Percentiles rank a stretch among this genome's conserved stretches.
Conservation (phyloP, 2,113 vertebrate genomes). For the Otocyon megalotis region DNA sequence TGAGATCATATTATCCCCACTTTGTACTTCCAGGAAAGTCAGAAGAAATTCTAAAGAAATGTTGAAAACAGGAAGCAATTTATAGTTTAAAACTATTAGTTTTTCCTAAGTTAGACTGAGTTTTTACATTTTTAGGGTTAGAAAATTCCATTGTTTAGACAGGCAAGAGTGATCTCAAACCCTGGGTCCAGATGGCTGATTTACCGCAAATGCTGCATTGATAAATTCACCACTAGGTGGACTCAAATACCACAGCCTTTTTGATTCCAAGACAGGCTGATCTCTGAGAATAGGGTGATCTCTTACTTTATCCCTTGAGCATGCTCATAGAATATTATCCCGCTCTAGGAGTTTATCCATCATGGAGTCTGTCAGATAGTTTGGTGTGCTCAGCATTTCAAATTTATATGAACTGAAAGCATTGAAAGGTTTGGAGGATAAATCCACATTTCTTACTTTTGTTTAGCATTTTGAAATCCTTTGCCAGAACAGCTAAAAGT, state of each 20-base stretch:
- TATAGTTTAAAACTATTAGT: slow-evolving; percentile 60
- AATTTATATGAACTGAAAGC: slow-evolving; percentile 83
- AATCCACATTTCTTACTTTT: slow-evolving; percentile 33
- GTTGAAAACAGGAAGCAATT: slow-evolving; percentile 64
- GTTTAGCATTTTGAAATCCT: slow-evolving; percentile 22
- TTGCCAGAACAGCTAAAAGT: background rate
- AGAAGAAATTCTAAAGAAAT: background rate
- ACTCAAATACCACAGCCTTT: slow-evolving; percentile 88
- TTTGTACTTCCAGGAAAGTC: background rate
- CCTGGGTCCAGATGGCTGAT: slow-evolving; percentile 79
- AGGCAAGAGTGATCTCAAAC: slow-evolving; percentile 82
- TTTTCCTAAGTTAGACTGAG: slow-evolving; percentile 65
- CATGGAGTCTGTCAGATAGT: slow-evolving; percentile 71
- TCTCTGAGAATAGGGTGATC: slow-evolving; percentile 81
- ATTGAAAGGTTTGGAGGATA: slow-evolving; percentile 37
- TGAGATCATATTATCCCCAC: background rate
- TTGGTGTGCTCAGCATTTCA: slow-evolving; percentile 80
- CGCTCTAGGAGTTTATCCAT: slow-evolving; percentile 85
- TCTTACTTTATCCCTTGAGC: slow-evolving; percentile 82
- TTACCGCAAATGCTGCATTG: slow-evolving; percentile 83
- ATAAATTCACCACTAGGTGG: slow-evolving; percentile 86
- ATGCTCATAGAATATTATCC: slow-evolving; percentile 75
- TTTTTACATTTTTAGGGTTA: slow-evolving; percentile 79
- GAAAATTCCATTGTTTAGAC: slow-evolving; percentile 83
- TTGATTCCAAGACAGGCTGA: slow-evolving; percentile 82